These are phyloP conservation scores for Menura novaehollandiae DNA, from an alignment of 2,113 vertebrate genomes.

Conservation along the genomic window DNA sequence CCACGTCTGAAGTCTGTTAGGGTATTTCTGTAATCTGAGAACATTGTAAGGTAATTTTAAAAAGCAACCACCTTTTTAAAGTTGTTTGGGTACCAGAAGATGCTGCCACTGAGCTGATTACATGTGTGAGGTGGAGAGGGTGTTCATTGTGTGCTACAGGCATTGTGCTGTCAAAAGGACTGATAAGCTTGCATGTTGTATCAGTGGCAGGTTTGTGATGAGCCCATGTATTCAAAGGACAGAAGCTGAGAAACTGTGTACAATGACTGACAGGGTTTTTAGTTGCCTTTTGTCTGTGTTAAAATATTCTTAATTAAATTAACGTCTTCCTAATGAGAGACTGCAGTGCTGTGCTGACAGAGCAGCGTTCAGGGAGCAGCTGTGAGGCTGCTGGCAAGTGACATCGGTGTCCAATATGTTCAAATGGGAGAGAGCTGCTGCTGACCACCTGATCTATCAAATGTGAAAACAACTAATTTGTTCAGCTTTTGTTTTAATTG, in stretches of 20 bases:
- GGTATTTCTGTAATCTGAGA: not conserved
- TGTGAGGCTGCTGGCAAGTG: accelerated
- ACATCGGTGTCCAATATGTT: not conserved
- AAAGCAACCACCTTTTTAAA: not conserved
- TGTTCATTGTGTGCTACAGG: not conserved
- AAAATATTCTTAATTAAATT: not conserved
- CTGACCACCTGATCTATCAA: not conserved
- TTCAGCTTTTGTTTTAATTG: not conserved
- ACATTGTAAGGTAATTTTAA: not conserved
- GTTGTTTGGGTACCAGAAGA: not conserved
- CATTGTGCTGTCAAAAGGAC: not conserved
- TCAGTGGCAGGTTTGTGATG: not conserved
- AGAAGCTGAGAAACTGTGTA: not conserved
- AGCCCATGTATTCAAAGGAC: not conserved
- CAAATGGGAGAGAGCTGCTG: not conserved
- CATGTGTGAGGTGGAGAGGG: not conserved
- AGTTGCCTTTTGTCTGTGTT: not conserved
- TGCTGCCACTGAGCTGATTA: not conserved
- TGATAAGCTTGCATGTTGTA: not conserved
- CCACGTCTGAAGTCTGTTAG: not conserved
- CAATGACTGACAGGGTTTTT: not conserved
- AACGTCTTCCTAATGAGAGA: not conserved
- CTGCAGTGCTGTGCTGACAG: not conserved
- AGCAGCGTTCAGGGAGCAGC: not conserved
- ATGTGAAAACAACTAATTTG: not conserved